A percentile compares a stretch with the other conserved stretches of the same genome.
These are phyloP conservation scores for Drosophila arizonae DNA, from an alignment of 1,140 invertebrate genomes.

Conservation along the genomic window DNA sequence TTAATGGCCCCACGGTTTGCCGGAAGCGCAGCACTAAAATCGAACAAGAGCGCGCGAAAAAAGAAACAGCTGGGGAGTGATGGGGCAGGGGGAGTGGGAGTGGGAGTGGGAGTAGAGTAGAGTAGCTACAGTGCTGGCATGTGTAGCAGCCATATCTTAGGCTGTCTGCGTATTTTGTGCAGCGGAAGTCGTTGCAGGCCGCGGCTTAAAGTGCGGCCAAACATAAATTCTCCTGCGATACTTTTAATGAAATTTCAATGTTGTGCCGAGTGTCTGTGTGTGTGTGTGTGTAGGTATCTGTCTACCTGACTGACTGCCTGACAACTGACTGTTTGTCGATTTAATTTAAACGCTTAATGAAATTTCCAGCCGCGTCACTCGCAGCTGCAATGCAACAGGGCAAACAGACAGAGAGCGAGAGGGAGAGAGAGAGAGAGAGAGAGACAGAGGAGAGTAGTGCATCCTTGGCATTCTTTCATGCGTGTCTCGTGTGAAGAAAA, in stretches of 20 bases:
- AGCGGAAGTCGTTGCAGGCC: conserved; percentile 66
- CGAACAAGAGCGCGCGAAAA: conserved; percentile 72
- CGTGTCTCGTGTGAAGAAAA: conserved; percentile 57
- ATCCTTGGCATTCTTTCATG: conserved; percentile 44
- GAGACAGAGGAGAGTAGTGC: conserved; percentile 7
- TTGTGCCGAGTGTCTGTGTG: conserved; percentile 29
- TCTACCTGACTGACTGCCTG: conserved; percentile 31
- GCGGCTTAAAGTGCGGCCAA: conserved; percentile 69
- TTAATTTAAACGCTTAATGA: conserved; percentile 73
- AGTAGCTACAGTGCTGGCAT: conserved; percentile 51
- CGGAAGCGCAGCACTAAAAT: conserved; percentile 78
- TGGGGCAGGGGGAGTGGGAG: conserved; percentile 26
- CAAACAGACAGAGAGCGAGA: conserved; percentile 7
- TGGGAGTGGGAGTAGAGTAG: neutral
- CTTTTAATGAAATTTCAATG: conserved; percentile 81
- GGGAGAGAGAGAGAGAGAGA: neutral
- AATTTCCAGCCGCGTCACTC: conserved; percentile 70
- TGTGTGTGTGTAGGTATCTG: conserved; percentile 11
- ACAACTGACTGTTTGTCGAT: conserved; percentile 60
- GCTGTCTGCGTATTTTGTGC: conserved; percentile 73
- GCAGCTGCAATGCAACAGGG: conserved; percentile 60
- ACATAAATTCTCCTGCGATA: conserved; percentile 71
- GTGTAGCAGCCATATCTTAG: conserved; percentile 76
- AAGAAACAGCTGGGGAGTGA: conserved; percentile 24
- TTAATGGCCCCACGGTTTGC: conserved; percentile 64